Conservation (phyloP, 2,113 vertebrate genomes). For the Cryptomyrus ogoouensis region DNA sequence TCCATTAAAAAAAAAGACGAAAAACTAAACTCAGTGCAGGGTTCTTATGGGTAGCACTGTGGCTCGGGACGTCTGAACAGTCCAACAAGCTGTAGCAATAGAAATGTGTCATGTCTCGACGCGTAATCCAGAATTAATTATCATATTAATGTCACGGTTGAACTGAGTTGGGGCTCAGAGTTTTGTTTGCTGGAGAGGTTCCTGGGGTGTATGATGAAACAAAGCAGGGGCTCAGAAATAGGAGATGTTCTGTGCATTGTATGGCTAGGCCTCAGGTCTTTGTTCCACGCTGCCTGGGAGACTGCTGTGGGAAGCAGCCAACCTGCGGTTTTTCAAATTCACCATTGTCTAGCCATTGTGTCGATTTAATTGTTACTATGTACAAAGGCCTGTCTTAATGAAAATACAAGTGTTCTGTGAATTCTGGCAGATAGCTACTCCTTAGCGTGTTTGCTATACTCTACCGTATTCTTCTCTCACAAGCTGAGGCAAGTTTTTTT, state of each 20-base stretch:
- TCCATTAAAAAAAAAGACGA: neutral
- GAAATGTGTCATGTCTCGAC: constrained; percentile 55
- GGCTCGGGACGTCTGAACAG: constrained; percentile 45
- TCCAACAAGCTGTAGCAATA: constrained; percentile 39
- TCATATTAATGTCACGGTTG: constrained; percentile 55
- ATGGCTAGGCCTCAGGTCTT: constrained; percentile 57
- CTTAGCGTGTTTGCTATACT: constrained; percentile 49
- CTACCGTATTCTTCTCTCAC: constrained; percentile 36
- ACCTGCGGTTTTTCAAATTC: constrained; percentile 59
- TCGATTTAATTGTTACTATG: constrained; percentile 64
- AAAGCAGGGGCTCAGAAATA: constrained; percentile 55
- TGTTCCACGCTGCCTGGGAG: constrained; percentile 59
- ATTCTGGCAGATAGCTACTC: constrained; percentile 60
- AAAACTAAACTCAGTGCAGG: constrained; percentile 8
- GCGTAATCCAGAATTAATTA: constrained; percentile 58
- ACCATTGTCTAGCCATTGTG: constrained; percentile 61
- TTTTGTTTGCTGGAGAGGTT: constrained; percentile 67
- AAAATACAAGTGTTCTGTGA: constrained; percentile 56
- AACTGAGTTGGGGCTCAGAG: constrained; percentile 55
- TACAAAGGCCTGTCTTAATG: constrained; percentile 59
- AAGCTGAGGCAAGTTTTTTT: constrained; percentile 16
- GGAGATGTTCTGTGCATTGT: constrained; percentile 56
- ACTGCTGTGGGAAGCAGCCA: constrained; percentile 63
- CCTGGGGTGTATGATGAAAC: constrained; percentile 58
- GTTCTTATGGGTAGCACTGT: constrained; percentile 31